These are phyloP conservation scores for Chromis chromis DNA, from an alignment of 2,797 vertebrate species.

Conservation along the genomic window DNA sequence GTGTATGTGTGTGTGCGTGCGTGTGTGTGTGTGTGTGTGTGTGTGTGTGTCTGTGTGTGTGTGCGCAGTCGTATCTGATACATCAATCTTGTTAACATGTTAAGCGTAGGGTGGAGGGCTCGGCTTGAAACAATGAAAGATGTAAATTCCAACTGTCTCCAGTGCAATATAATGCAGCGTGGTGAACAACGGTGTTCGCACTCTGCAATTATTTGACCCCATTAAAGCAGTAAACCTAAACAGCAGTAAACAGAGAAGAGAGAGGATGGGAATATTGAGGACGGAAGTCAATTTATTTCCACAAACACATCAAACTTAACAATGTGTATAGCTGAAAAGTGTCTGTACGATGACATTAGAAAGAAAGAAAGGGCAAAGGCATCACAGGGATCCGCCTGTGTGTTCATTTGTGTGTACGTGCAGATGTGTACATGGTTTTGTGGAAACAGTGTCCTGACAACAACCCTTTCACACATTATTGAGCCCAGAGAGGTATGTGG, in stretches of 20 bases:
- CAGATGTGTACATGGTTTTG: neutral
- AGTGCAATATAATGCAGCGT: slow-evolving; percentile 39
- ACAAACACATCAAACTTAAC: slow-evolving; percentile 29
- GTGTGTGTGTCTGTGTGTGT: slow-evolving; percentile 35
- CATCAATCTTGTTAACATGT: slow-evolving; percentile 71
- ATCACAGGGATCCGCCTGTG: slow-evolving; percentile 28
- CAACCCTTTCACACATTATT: slow-evolving; percentile 53
- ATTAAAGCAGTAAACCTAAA: slow-evolving; percentile 55
- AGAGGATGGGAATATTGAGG: neutral
- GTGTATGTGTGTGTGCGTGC: no score
- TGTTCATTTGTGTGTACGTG: slow-evolving; percentile 12
- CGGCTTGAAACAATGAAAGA: slow-evolving; percentile 56
- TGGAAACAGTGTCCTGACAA: slow-evolving; percentile 52
- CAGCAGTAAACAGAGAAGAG: slow-evolving; percentile 40
- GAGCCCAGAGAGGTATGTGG: slow-evolving; percentile 30
- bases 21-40: no score
- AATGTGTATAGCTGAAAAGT: slow-evolving; percentile 11
- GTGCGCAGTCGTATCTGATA: slow-evolving; percentile 46
- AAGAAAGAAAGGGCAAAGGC: slow-evolving; percentile 37
- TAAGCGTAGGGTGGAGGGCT: slow-evolving; percentile 36
- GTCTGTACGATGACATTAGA: slow-evolving; percentile 30
- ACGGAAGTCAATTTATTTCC: slow-evolving; percentile 31
- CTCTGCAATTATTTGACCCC: slow-evolving; percentile 45
- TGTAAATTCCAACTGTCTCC: slow-evolving; percentile 61
- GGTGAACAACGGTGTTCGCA: slow-evolving; percentile 30